phyloP scores from a whole-genome alignment of 1,140 invertebrate species.

The Gonatopus flavifemur region DNA sequence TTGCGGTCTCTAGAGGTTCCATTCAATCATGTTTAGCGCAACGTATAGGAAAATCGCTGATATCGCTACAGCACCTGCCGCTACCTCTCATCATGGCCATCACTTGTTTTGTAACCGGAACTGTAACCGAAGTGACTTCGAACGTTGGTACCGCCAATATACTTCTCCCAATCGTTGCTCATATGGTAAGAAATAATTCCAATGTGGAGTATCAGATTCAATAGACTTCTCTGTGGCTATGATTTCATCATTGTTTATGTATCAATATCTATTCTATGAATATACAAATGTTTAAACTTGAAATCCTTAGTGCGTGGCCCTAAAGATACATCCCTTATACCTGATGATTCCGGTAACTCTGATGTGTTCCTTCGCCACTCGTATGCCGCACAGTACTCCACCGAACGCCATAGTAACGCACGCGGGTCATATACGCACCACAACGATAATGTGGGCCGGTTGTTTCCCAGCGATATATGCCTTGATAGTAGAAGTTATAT shows the following conservation, averaged over 20 bases:
- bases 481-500: constrained; percentile 33
- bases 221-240: too few species aligned
- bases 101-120: constrained; percentile 58
- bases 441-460: constrained; percentile 65
- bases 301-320: constrained; percentile 55
- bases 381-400: constrained; percentile 73
- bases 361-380: constrained; percentile 76
- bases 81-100: constrained; percentile 62
- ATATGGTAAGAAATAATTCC: constrained; percentile 68
- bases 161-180: constrained; percentile 74
- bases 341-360: constrained; percentile 82
- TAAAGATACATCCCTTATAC: constrained; percentile 78
- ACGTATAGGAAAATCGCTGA: constrained; percentile 66
- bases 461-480: constrained; percentile 43
- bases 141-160: constrained; percentile 84
- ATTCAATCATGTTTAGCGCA: constrained; percentile 73
- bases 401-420: constrained; percentile 88
- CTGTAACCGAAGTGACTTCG: constrained; percentile 79
- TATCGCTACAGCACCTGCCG: constrained; percentile 59
- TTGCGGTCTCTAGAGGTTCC: constrained; percentile 78
- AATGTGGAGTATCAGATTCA: too few species aligned
- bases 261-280: too few species aligned
- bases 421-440: constrained; percentile 68
- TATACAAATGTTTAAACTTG: not conserved
- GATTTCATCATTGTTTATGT: too few species aligned